These are phyloP conservation scores for Drosophila fungiperda DNA, from an alignment of 2,888 invertebrate species.

Conservation along the genomic window DNA sequence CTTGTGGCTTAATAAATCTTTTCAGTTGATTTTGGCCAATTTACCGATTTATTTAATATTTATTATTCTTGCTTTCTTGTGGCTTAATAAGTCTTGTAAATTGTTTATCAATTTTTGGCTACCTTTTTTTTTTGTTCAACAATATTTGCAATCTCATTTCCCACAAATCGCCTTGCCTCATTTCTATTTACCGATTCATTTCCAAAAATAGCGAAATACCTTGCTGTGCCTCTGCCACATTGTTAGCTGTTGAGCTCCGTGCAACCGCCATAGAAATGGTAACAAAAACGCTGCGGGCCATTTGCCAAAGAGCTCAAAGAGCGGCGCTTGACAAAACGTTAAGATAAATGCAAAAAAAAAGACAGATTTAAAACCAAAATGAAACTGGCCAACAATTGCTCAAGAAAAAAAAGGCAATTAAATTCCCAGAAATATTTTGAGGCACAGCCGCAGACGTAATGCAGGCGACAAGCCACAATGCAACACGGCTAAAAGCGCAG, in stretches of 20 bases:
- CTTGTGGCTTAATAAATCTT: background rate
- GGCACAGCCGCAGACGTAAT: conserved; percentile 19
- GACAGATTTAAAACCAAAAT: conserved; percentile 23
- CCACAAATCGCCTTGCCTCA: background rate
- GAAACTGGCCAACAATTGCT: conserved; percentile 47
- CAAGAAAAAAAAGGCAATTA: conserved; percentile 66
- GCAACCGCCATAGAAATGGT: conserved; percentile 56
- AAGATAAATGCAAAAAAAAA: conserved; percentile 37
- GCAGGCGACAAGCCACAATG: conserved; percentile 66
- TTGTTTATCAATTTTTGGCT: background rate
- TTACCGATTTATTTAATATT: background rate
- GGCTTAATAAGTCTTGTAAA: background rate
- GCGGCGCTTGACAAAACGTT: conserved; percentile 47
- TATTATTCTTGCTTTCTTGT: too few species aligned
- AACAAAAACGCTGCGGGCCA: conserved; percentile 73
- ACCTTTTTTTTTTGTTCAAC: background rate
- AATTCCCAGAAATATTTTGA: conserved; percentile 66
- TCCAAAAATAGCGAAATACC: conserved; percentile 14
- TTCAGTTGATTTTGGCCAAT: background rate
- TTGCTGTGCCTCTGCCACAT: conserved; percentile 16
- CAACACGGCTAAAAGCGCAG: conserved; percentile 43
- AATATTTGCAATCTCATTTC: background rate
- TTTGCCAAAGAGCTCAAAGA: conserved; percentile 59
- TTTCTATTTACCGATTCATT: background rate
- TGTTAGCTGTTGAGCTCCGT: conserved; percentile 61